Evolutionary conservation across 2,888 invertebrate genomes (phyloP).

Genomic region (Chaitophorus viminalis): DNA sequence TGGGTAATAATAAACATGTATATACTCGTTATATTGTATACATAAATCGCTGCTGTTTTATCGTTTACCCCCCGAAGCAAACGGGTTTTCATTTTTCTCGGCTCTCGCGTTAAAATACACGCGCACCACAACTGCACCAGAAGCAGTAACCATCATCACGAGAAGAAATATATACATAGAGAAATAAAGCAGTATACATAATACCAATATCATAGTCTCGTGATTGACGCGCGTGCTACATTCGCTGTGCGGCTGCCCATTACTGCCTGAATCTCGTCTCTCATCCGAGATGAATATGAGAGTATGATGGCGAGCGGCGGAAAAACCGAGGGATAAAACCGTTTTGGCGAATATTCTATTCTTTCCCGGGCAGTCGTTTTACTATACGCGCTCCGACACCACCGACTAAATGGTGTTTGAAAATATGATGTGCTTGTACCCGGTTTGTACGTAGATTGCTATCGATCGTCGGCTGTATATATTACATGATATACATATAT

Average conservation of each 20-base stretch:
- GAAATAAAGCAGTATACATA: background rate
- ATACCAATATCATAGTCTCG: background rate
- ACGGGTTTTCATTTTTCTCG: constrained; percentile 49
- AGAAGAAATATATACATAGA: background rate
- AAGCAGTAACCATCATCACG: background rate
- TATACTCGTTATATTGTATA: background rate
- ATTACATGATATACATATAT: background rate
- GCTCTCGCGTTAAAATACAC: constrained; percentile 15
- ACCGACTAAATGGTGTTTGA: background rate
- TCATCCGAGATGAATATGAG: background rate
- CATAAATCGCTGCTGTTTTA: constrained; percentile 10
- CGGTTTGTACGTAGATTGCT: background rate
- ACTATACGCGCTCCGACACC: background rate
- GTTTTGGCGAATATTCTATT: background rate
- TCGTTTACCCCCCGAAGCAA: constrained; percentile 34
- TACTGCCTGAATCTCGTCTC: background rate
- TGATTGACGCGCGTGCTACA: no score
- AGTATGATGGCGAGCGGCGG: background rate
- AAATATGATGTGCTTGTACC: no score
- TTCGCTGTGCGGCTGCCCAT: background rate
- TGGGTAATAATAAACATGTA: background rate
- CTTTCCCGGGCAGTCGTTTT: background rate
- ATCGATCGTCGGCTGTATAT: background rate
- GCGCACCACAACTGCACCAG: background rate
- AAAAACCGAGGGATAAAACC: background rate